Evolutionary conservation across 2,113 vertebrate species (phyloP).

Genomic region (Daubentonia madagascariensis): DNA sequence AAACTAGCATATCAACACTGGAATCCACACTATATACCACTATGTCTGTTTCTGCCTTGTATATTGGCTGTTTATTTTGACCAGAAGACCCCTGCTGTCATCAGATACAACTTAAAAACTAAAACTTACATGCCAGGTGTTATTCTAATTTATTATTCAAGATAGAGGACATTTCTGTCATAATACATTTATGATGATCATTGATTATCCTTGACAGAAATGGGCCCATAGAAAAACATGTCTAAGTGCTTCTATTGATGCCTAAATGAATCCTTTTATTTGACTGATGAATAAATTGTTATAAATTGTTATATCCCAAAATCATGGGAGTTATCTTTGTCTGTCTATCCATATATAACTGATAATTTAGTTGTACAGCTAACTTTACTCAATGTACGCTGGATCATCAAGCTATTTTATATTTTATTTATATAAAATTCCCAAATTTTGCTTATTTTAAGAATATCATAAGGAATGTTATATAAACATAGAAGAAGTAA

Average conservation of each 20-base stretch:
- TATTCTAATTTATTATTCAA: slow-evolving; percentile 47
- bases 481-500: not conserved
- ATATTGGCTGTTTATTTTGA: not conserved
- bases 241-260: not conserved
- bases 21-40: not conserved
- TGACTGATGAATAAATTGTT: not conserved
- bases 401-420: not conserved
- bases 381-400: not conserved
- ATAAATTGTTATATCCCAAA: not conserved
- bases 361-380: not conserved
- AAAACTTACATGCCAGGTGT: not conserved
- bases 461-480: not conserved
- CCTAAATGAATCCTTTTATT: not conserved
- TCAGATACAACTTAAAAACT: not conserved
- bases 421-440: not conserved
- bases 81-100: not conserved
- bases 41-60: not conserved
- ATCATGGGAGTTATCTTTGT: not conserved
- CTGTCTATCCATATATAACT: not conserved
- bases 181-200: not conserved
- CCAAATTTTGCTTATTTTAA: not conserved
- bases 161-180: not conserved
- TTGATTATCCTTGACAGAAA: slow-evolving; percentile 48
- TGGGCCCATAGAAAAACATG: not conserved
- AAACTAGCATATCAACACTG: not conserved